A percentile compares a stretch with the other conserved stretches of the same genome.
Conservation (phyloP, 1,140 invertebrate species). For the Drosophila willistoni region DNA sequence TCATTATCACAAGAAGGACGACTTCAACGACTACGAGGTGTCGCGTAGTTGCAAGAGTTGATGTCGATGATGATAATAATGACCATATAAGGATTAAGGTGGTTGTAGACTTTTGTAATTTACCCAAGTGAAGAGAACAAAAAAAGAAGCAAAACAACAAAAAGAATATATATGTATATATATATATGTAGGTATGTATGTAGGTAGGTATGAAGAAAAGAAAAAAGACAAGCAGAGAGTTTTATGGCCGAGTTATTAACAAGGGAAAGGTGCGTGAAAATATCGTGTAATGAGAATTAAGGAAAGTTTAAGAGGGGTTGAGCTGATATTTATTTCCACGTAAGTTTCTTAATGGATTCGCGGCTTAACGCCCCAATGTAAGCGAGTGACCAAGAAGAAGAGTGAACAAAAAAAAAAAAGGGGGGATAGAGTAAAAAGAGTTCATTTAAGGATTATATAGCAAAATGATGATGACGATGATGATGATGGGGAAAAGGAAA, state of each 20-base stretch:
- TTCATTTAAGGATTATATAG: slow-evolving; percentile 7
- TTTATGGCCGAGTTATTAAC: slow-evolving; percentile 10
- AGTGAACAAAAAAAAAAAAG: background rate
- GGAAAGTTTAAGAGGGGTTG: slow-evolving; percentile 35
- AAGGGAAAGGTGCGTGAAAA: slow-evolving; percentile 26
- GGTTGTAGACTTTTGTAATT: slow-evolving; percentile 70
- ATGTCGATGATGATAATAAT: slow-evolving; percentile 54
- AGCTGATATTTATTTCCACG: slow-evolving; percentile 17
- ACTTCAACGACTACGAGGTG: background rate
- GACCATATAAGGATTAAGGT: slow-evolving; percentile 58
- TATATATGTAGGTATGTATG: no score
- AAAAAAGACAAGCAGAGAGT: background rate
- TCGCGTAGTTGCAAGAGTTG: background rate
- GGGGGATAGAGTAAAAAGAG: background rate
- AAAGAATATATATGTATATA: background rate
- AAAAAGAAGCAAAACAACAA: background rate
- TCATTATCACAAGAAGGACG: slow-evolving; percentile 34
- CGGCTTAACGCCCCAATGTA: slow-evolving; percentile 16
- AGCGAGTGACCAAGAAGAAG: background rate
- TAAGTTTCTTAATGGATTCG: slow-evolving; percentile 37
- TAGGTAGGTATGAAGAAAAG: slow-evolving; percentile 9
- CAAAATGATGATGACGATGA: background rate
- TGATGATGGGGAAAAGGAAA: background rate
- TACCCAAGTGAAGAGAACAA: slow-evolving; percentile 43
- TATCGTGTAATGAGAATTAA: slow-evolving; percentile 44